A percentile compares a stretch with the other conserved stretches of the same genome.
phyloP scores from a whole-genome alignment of 1,140 invertebrate species.

The Sycophaga agraensis region DNA sequence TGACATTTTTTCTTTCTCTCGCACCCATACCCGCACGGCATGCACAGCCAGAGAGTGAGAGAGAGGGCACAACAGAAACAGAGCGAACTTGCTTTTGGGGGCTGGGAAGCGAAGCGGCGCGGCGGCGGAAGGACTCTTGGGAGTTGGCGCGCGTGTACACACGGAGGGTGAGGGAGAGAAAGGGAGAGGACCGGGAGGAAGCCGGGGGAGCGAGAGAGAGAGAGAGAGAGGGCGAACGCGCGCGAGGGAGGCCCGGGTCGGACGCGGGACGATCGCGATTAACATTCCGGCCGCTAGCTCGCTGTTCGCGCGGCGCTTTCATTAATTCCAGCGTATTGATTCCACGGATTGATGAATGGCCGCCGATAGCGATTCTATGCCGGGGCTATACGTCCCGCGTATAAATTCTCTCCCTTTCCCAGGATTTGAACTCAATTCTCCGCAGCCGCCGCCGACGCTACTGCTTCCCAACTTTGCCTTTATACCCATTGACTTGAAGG shows the following conservation, averaged over 20 bases:
- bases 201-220: conserved; percentile 22
- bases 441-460: not conserved
- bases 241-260: conserved; percentile 18
- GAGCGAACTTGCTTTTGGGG: not conserved
- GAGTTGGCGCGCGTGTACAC: conserved; percentile 28
- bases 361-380: conserved; percentile 58
- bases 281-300: conserved; percentile 59
- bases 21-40: not conserved
- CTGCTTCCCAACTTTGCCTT: conserved; percentile 25
- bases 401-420: conserved; percentile 17
- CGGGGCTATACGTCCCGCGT: conserved; percentile 34
- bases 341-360: conserved; percentile 59
- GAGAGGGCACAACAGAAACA: not conserved
- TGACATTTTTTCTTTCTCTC: not conserved
- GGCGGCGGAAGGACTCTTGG: conserved; percentile 21
- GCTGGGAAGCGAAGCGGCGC: not conserved
- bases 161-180: not conserved
- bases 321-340: conserved; percentile 62
- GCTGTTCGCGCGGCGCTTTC: conserved; percentile 60
- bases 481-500: conserved; percentile 8
- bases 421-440: conserved; percentile 50
- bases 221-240: conserved; percentile 7
- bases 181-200: conserved; percentile 20
- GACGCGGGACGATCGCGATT: conserved; percentile 55
- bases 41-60: not conserved